Evolutionary conservation across 2,797 vertebrate species (phyloP), one percentile per base, ranked within the genome.

Genomic region (Rhinophrynus dorsalis): DNA sequence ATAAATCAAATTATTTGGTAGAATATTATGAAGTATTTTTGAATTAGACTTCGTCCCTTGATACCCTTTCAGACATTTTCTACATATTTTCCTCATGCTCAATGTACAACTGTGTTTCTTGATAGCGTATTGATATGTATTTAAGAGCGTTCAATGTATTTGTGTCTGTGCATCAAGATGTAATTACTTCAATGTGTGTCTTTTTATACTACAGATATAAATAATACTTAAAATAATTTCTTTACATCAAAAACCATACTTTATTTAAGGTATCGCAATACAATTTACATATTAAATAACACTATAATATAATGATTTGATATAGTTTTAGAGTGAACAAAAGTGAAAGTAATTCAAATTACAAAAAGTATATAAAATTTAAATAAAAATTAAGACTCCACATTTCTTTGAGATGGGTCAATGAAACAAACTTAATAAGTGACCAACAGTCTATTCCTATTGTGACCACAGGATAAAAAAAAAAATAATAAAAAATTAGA

Each of bases 221-320:
- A 45, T 52, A 45, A 20, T 44, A 27, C 2, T 30, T 30, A 30
- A 54, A 32, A 32, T 18, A 35, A n/a, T 52, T 52, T 32, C 3
- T 54, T 70, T 95, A 95, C 94, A 95, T 95, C 93, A 96, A 96
- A 97, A 97, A 93, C 89, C 92, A 96, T 95, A 93, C 92, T 97
- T 96, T 98, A 96, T 95, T 96, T 94, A 91, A 94, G 93, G 94
- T 95, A 95, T 96, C 93, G 93, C 94, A 97, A 96, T 96, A 96
- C 94, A 93, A 94, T 97, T 94, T 95, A 97, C 94, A 95, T 96
- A 95, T 96, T 95, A 96, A 97, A 96, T 96, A 96, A 96, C 94
- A 96, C 92, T 95, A 93, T 94, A 89, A 93, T 96, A 95, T 91
- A 95, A 93, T 93, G 92, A 93, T 95, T 94, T 93, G 83, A 95